A percentile compares a stretch with the other conserved stretches of the same genome.
Conservation (phyloP, 1,140 invertebrate genomes). For the Harpegnathos saltator region DNA sequence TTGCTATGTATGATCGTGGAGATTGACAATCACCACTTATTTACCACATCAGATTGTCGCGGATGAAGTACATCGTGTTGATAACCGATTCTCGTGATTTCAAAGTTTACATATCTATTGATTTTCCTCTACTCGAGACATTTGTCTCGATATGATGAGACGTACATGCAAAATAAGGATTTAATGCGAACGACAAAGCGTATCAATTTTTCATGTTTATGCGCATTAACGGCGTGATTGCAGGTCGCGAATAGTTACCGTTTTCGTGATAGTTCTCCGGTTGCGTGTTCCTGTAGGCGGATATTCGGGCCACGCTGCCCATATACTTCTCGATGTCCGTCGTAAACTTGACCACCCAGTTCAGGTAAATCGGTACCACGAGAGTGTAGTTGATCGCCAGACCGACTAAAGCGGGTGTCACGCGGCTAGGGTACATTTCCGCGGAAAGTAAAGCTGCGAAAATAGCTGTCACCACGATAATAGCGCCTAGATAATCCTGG, state of each 20-base stretch:
- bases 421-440: conserved; percentile 84
- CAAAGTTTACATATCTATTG: neutral
- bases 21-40: neutral
- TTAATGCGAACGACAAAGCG: neutral
- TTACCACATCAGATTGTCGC: neutral
- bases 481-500: conserved; percentile 93
- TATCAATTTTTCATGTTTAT: neutral
- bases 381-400: conserved; percentile 93
- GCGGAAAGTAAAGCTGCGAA: conserved; percentile 88
- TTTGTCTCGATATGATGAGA: neutral
- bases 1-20: no score
- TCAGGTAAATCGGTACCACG: conserved; percentile 92
- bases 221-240: neutral
- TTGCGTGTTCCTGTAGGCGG: conserved; percentile 87
- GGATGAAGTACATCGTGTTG: neutral
- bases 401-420: conserved; percentile 89
- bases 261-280: conserved; percentile 87
- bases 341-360: conserved; percentile 93
- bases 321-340: conserved; percentile 93
- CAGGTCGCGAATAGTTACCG: conserved; percentile 74
- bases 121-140: neutral
- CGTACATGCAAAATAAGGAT: neutral
- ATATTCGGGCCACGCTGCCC: conserved; percentile 91
- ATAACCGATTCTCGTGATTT: neutral
- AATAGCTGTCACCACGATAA: conserved; percentile 91